These are phyloP conservation scores for Choreutis nemorana DNA, from an alignment of 2,888 invertebrate species.

Conservation along the genomic window DNA sequence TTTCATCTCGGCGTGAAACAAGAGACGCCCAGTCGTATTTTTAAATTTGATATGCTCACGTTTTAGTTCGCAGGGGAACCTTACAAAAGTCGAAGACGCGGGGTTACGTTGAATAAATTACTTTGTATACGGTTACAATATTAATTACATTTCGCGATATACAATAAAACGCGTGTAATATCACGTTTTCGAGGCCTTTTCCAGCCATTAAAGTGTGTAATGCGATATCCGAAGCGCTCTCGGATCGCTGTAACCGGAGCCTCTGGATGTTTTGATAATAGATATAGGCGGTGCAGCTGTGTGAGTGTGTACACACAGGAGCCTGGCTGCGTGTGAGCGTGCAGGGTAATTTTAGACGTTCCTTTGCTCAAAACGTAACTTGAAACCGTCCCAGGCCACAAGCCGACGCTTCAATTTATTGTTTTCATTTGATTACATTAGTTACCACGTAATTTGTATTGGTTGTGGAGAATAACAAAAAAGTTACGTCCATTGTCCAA, in stretches of 20 bases:
- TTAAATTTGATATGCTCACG: slow-evolving; percentile 52
- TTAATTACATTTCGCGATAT: slow-evolving; percentile 64
- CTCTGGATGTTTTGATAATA: slow-evolving; percentile 66
- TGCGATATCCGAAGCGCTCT: slow-evolving; percentile 63
- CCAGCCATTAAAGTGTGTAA: slow-evolving; percentile 67
- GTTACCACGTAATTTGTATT: slow-evolving; percentile 18
- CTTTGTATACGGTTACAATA: slow-evolving; percentile 53
- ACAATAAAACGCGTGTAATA: slow-evolving; percentile 65
- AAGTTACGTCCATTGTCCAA: slow-evolving; percentile 12
- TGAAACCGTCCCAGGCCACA: slow-evolving; percentile 63
- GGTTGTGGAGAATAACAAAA: slow-evolving; percentile 23
- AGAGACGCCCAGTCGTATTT: slow-evolving; percentile 54
- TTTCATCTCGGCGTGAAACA: slow-evolving; percentile 45
- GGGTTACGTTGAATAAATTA: slow-evolving; percentile 55
- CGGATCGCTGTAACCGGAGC: slow-evolving; percentile 63
- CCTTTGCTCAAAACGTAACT: slow-evolving; percentile 65
- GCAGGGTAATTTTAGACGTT: slow-evolving; percentile 65
- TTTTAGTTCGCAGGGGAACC: slow-evolving; percentile 25
- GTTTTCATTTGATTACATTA: slow-evolving; percentile 56
- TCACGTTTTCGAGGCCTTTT: slow-evolving; percentile 67
- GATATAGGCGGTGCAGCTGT: slow-evolving; percentile 52
- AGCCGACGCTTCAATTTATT: slow-evolving; percentile 60
- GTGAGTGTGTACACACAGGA: slow-evolving; percentile 39
- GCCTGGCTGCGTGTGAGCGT: slow-evolving; percentile 38
- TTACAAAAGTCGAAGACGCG: slow-evolving; percentile 33